Conservation (phyloP, 2,888 invertebrate species). For the Pocota personata region DNA sequence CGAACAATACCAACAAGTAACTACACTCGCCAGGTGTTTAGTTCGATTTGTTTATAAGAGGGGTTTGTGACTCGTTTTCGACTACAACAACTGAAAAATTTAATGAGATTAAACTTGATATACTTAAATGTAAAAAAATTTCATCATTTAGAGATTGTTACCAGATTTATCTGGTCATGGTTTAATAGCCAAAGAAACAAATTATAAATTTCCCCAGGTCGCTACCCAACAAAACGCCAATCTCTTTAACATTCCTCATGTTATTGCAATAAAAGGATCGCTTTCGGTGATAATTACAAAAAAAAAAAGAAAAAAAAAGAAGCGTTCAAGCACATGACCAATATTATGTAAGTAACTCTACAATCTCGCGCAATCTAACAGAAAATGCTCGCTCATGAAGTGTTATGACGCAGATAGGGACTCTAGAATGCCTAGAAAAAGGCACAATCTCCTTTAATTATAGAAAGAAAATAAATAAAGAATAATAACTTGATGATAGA, state of each 20-base stretch:
- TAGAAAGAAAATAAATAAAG: neutral
- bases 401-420: neutral
- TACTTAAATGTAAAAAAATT: too few species aligned
- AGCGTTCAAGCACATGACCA: neutral
- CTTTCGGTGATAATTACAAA: neutral
- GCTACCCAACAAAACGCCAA: neutral
- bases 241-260: neutral
- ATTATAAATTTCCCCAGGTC: neutral
- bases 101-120: too few species aligned
- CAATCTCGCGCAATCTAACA: neutral
- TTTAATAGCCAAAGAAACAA: too few species aligned
- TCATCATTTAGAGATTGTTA: too few species aligned
- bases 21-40: too few species aligned
- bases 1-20: too few species aligned
- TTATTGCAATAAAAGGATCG: neutral
- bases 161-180: too few species aligned
- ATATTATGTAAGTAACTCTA: neutral
- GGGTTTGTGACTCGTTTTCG: too few species aligned
- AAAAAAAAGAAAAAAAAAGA: neutral
- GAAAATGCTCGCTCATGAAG: neutral
- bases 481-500: neutral
- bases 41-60: too few species aligned
- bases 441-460: neutral
- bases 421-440: neutral
- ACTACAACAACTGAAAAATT: too few species aligned